Evolutionary conservation across 2,113 vertebrate genomes (phyloP), one percentile per base, ranked within the genome.

Genomic region (Crocuta crocuta): DNA sequence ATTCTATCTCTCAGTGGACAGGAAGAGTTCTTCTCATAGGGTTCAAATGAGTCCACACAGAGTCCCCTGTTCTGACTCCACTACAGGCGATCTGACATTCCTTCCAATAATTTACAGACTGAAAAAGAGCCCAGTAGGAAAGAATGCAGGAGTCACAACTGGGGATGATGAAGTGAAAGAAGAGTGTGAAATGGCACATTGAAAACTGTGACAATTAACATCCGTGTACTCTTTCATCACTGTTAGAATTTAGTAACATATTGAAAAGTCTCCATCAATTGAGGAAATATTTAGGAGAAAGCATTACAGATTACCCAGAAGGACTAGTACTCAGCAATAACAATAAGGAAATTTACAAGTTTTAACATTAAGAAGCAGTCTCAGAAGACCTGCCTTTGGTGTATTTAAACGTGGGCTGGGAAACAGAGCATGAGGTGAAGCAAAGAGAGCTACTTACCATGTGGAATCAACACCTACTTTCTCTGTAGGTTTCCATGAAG

Each of bases 251-350:
- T 58, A 24, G 11, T 87, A 39, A 19, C 16, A 48, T 33, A 68
- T 4, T 74, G 4, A 66, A 39, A 89, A 48, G 3, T 76, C 50
- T 55, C 66, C 45, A 89, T 74, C 8, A 31, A 63, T 24, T 76
- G 35, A 96, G 19, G 65, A 85, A 76, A 61, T 92, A 85, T 65
- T 93, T 93, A 50, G 50, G 50, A 58, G 11, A 81, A 16, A 91
- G 39, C n/a, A 73, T 16, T 80, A 33, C 8, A 48, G 10, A 50
- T 65, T 80, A 84, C 7, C 4, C 83, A 43, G 91, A 87, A 58
- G 9, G 15, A 45, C 35, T 12, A 68, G 24, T 28, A 53, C 50
- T 88, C n/a, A 55, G 61, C 48, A 82, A 71, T 9, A 55, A 35
- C 3, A 28, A 48, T 15, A 87, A 89, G 15, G 16, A 80, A 81